phyloP scores from a whole-genome alignment of 2,797 vertebrate species.

The Anniella stebbinsi region DNA sequence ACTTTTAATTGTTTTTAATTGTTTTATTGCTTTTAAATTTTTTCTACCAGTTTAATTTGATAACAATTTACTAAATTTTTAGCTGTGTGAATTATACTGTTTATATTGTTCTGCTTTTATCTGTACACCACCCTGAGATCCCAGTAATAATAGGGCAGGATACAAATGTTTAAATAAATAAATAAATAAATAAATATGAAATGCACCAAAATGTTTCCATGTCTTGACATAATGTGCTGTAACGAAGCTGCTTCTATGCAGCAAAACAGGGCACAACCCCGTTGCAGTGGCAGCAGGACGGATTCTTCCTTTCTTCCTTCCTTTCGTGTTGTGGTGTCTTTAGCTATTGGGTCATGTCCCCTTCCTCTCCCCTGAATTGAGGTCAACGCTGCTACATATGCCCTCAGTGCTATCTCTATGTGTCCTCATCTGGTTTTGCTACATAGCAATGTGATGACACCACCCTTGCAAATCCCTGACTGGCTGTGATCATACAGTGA shows the following conservation, averaged over 20 bases:
- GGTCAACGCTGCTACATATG: not conserved
- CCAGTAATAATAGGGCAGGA: too few relatives aligned
- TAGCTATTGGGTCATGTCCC: not conserved
- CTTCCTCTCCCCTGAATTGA: not conserved
- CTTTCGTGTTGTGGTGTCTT: not conserved
- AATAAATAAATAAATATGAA: too few relatives aligned
- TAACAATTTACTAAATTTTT: too few relatives aligned
- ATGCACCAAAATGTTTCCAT: not conserved
- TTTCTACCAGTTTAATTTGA: too few relatives aligned
- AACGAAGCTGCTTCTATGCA: not conserved
- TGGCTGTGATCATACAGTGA: not conserved
- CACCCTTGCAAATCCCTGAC: not conserved
- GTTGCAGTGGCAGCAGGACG: not conserved
- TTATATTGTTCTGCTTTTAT: too few relatives aligned
- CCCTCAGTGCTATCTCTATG: not conserved
- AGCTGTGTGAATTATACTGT: too few relatives aligned
- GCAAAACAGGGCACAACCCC: not conserved
- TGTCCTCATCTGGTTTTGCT: not conserved
- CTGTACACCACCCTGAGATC: too few relatives aligned
- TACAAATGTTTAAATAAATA: too few relatives aligned
- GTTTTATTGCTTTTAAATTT: too few relatives aligned
- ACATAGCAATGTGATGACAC: not conserved
- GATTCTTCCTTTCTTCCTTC: not conserved
- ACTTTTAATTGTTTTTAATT: too few relatives aligned
- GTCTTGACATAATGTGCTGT: not conserved